phyloP scores from a whole-genome alignment of 2,113 vertebrate species.

The Cyrtonyx montezumae region DNA sequence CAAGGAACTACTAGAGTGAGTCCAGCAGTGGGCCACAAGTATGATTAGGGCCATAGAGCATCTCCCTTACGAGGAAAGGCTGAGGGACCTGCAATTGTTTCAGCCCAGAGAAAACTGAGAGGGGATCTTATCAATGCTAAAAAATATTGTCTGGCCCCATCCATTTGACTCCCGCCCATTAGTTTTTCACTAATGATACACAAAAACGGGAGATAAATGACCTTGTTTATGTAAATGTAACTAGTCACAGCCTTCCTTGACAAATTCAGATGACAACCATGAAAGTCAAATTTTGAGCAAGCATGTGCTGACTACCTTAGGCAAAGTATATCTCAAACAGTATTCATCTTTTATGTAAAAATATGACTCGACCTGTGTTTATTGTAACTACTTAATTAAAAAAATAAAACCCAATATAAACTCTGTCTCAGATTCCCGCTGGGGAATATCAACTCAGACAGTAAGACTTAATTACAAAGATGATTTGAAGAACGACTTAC shows the following conservation, averaged over 20 bases:
- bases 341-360: conserved; percentile 6
- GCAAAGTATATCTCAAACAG: not conserved
- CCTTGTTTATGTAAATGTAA: conserved; percentile 2
- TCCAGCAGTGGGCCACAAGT: not conserved
- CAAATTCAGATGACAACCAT: conserved; percentile 48
- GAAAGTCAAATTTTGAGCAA: conserved; percentile 44
- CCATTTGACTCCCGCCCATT: too few species aligned
- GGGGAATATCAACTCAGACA: not conserved
- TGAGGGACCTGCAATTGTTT: not conserved
- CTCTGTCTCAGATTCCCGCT: not conserved
- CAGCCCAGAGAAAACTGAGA: not conserved
- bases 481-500: not conserved
- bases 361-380: not conserved
- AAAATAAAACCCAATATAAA: not conserved
- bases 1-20: not conserved
- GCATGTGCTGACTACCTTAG: not conserved
- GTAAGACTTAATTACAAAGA: not conserved
- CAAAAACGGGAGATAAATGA: not conserved
- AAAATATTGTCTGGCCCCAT: too few species aligned
- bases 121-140: not conserved
- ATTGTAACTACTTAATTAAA: not conserved
- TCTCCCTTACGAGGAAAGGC: not conserved
- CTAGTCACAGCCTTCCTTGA: conserved; percentile 7
- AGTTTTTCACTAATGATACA: not conserved
- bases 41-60: not conserved